Base-by-base conservation (phyloP, 2,797 vertebrate genomes). In the Psittacula echo region DNA sequence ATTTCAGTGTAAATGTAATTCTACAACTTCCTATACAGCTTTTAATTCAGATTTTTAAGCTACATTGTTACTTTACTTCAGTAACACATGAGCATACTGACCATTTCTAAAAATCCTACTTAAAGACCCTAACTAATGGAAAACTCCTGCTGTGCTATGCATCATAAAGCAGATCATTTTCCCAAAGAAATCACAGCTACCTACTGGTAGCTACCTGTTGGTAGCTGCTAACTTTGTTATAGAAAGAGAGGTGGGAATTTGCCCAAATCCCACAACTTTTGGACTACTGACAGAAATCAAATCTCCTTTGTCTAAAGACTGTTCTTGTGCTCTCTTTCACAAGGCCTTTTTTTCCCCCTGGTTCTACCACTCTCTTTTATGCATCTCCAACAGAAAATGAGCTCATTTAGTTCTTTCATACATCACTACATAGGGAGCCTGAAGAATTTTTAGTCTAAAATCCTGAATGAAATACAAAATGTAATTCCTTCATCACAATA, bases 151-250 rank as follows among this genome's bases (percentile, higher is more conserved):
- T 47, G 34, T 65, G 90, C 42, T n/a, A 58, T n/a, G 75, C 78
- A 89, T 77, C 84, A 80, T 83, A 90, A 94, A 95, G 56, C 71
- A 83, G 56, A 74, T 64, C 1, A 45, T 93, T 90, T 92, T 45
- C 84, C 65, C 53, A 83, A 85, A 95, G 60, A 92, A 90, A 82
- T 67, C 73, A 77, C 29, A 79, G 37, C 21, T 58, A 34, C 56
- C 22, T 34, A 16, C 16, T 24, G 30, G 51, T 30, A 82, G 20
- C 47, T 48, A 51, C 50, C 26, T 27, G 24, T 51, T 27, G 30
- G 45, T 32, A 82, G n/a, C 41, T 81, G 45, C 66, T 87, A 90
- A 84, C 77, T 78, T 94, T 76, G 48, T 56, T 80, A 73, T 18
- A 77, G 74, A 84, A 91, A 47, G 20, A 73, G 62, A 73, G 9